Evolutionary conservation across 2,888 invertebrate genomes (phyloP).

Genomic region (Aradus depressus): DNA sequence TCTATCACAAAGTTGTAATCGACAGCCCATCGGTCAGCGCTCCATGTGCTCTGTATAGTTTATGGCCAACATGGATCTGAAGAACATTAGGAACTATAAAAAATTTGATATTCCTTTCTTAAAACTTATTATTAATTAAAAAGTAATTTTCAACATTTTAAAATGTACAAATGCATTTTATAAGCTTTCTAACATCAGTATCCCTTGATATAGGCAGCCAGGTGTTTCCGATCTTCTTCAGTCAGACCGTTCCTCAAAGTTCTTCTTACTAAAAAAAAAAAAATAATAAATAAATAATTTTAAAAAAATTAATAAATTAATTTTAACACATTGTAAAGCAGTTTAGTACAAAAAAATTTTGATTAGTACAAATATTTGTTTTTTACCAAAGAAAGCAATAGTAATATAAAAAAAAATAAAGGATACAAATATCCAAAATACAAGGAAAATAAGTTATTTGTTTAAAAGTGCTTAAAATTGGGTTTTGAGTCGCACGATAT

Average conservation of each 20-base stretch:
- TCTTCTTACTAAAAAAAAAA: conserved; percentile 55
- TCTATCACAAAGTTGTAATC: too few species aligned
- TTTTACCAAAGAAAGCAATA: too few species aligned
- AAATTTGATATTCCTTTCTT: conserved; percentile 17
- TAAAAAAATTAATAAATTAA: too few species aligned
- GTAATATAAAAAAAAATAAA: too few species aligned
- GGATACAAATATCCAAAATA: too few species aligned
- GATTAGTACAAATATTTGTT: too few species aligned
- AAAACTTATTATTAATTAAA: conserved; percentile 1
- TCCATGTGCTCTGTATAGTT: not conserved
- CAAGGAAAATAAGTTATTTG: too few species aligned
- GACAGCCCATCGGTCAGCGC: conserved; percentile 1
- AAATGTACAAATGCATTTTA: conserved; percentile 2
- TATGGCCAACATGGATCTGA: not conserved
- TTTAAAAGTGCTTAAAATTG: too few species aligned
- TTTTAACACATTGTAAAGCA: too few species aligned
- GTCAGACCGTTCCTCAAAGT: conserved; percentile 69
- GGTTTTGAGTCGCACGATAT: too few species aligned
- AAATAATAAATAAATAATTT: conserved; percentile 31
- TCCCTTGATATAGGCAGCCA: conserved; percentile 61
- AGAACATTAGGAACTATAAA: conserved; percentile 11
- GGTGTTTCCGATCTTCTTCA: conserved; percentile 67
- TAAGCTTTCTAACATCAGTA: conserved; percentile 40
- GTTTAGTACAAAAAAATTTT: too few species aligned
- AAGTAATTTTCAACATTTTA: not conserved